These are phyloP conservation scores for Brachyhypopomus occidentalis DNA, from an alignment of 2,113 vertebrate genomes.

Conservation along the genomic window DNA sequence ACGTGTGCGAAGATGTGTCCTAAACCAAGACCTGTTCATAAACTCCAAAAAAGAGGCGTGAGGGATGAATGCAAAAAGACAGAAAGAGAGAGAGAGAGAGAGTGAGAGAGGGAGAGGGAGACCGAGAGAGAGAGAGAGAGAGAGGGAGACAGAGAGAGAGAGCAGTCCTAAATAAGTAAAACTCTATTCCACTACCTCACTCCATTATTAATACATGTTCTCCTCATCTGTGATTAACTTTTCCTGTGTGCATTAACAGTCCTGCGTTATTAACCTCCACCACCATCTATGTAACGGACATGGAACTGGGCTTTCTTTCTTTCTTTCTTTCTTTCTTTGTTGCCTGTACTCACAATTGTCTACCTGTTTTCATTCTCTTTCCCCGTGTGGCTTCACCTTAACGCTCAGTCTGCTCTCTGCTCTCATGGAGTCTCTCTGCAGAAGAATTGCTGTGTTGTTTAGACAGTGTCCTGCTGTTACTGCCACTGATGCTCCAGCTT, in stretches of 20 bases:
- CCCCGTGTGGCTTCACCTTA: no score
- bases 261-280: constrained; percentile 72
- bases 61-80: constrained; percentile 59
- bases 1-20: neutral
- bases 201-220: constrained; percentile 80
- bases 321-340: no score
- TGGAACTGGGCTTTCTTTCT: constrained; percentile 35
- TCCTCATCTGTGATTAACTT: constrained; percentile 81
- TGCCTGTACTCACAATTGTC: no score
- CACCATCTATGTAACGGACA: constrained; percentile 22
- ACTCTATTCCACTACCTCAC: constrained; percentile 76
- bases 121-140: constrained; percentile 58
- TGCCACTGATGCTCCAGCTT: no score
- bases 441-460: neutral
- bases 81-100: constrained; percentile 55
- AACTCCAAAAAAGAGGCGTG: constrained; percentile 64
- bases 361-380: no score
- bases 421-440: no score
- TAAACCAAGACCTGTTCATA: neutral
- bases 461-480: neutral
- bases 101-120: constrained; percentile 42
- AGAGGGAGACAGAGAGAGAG: constrained; percentile 48
- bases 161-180: constrained; percentile 81
- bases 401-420: no score
- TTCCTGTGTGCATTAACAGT: constrained; percentile 74